phyloP scores from a whole-genome alignment of 2,113 vertebrate species.

The Sterrhoptilus dennistouni region DNA sequence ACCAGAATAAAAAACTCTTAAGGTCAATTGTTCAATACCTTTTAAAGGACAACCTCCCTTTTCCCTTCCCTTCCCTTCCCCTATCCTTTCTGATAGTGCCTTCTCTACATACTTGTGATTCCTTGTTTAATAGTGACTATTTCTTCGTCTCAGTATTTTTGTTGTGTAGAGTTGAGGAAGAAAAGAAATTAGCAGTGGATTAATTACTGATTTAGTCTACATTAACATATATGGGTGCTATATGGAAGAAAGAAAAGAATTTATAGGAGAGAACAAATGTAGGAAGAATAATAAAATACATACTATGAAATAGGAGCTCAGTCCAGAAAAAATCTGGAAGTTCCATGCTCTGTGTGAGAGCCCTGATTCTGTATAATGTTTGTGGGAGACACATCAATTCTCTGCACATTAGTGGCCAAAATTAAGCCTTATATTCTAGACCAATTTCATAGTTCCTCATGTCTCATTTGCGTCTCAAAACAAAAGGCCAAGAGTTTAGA shows the following conservation, averaged over 20 bases:
- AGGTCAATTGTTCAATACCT: slow-evolving; percentile 58
- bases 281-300: not conserved
- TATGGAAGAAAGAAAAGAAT: not conserved
- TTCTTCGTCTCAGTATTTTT: not conserved
- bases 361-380: not conserved
- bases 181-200: not conserved
- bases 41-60: not conserved
- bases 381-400: not conserved
- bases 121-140: not conserved
- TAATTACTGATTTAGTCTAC: not conserved
- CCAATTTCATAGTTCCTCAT: not conserved
- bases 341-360: not conserved
- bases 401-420: not conserved
- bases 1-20: slow-evolving; percentile 65
- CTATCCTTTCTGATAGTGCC: not conserved
- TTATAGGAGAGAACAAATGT: not conserved
- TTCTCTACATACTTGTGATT: not conserved
- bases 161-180: not conserved
- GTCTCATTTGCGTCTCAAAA: not conserved
- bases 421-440: not conserved
- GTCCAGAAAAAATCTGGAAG: not conserved
- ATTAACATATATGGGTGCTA: not conserved
- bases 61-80: not conserved
- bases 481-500: not conserved
- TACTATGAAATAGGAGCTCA: not conserved